These are phyloP conservation scores for Drosophila fungiperda DNA, from an alignment of 2,888 invertebrate species.

Conservation along the genomic window DNA sequence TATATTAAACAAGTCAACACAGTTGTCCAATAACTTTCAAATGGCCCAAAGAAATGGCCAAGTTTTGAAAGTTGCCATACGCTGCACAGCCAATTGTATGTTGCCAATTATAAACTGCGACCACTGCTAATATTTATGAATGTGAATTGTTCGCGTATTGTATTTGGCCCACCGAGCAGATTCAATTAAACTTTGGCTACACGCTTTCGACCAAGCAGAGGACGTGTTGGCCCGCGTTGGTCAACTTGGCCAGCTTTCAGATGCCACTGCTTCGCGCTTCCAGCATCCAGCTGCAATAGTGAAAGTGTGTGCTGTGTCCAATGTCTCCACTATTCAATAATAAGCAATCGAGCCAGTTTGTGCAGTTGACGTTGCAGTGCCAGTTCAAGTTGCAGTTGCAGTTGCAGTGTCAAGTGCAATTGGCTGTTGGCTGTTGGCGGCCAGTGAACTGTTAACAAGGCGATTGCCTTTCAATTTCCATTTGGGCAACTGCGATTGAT, in stretches of 20 bases:
- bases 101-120: slow-evolving; percentile 61
- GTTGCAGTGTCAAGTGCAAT: slow-evolving; percentile 70
- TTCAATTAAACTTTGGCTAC: slow-evolving; percentile 79
- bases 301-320: slow-evolving; percentile 53
- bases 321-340: slow-evolving; percentile 22
- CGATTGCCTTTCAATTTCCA: slow-evolving; percentile 56
- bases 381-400: slow-evolving; percentile 29
- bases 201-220: slow-evolving; percentile 73
- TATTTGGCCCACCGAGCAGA: slow-evolving; percentile 44
- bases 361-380: slow-evolving; percentile 30
- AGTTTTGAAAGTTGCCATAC: slow-evolving; percentile 68
- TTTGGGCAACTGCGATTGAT: slow-evolving; percentile 54
- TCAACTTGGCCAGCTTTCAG: slow-evolving; percentile 1
- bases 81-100: slow-evolving; percentile 54
- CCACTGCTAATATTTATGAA: not conserved
- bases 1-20: slow-evolving; percentile 18
- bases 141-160: slow-evolving; percentile 35
- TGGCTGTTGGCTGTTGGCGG: slow-evolving; percentile 33
- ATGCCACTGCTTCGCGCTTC: not conserved
- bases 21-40: slow-evolving; percentile 73
- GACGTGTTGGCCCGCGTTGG: slow-evolving; percentile 46
- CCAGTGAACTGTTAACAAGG: slow-evolving; percentile 61
- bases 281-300: slow-evolving; percentile 41
- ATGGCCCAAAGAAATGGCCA: slow-evolving; percentile 63
- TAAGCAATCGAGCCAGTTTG: slow-evolving; percentile 40